A percentile compares a stretch with the other conserved stretches of the same genome.
Evolutionary conservation across 2,797 vertebrate genomes (phyloP).

Genomic region (Xenopus petersii): DNA sequence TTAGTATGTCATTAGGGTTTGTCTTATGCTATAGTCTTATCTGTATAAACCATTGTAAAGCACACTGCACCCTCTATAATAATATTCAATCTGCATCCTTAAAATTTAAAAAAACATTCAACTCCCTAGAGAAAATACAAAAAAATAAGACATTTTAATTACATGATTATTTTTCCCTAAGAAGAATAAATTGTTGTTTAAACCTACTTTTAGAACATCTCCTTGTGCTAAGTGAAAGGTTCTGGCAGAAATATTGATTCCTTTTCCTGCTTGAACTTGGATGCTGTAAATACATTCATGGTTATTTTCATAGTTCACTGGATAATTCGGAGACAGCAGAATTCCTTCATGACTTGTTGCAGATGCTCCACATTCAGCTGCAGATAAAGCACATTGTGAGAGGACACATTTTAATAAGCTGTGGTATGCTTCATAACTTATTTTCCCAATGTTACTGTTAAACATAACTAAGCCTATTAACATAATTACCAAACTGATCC

Average conservation of each 20-base stretch:
- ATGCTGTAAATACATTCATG: slow-evolving; percentile 99
- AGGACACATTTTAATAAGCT: slow-evolving; percentile 52
- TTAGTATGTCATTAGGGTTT: too few species aligned
- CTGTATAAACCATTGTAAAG: too few species aligned
- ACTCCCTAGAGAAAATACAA: background rate
- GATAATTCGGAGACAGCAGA: slow-evolving; percentile 94
- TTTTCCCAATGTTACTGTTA: slow-evolving; percentile 39
- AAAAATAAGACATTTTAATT: background rate
- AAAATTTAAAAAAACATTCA: background rate
- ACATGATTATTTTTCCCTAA: too few species aligned
- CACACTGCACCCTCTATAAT: too few species aligned
- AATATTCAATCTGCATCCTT: background rate
- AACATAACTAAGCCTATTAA: slow-evolving; percentile 57
- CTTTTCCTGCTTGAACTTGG: slow-evolving; percentile 96
- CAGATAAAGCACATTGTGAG: slow-evolving; percentile 65
- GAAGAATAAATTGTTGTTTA: slow-evolving; percentile 1
- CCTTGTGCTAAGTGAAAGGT: slow-evolving; percentile 97
- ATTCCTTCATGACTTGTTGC: slow-evolving; percentile 94
- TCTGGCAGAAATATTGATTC: slow-evolving; percentile 96
- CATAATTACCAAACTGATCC: slow-evolving; percentile 42
- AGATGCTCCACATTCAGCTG: slow-evolving; percentile 95
- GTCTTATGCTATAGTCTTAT: too few species aligned
- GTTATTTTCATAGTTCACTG: slow-evolving; percentile 97
- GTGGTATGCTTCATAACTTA: slow-evolving; percentile 22
- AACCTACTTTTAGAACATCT: slow-evolving; percentile 93